Conservation (phyloP, 2,113 vertebrate species). For the Ageneiosus marmoratus region DNA sequence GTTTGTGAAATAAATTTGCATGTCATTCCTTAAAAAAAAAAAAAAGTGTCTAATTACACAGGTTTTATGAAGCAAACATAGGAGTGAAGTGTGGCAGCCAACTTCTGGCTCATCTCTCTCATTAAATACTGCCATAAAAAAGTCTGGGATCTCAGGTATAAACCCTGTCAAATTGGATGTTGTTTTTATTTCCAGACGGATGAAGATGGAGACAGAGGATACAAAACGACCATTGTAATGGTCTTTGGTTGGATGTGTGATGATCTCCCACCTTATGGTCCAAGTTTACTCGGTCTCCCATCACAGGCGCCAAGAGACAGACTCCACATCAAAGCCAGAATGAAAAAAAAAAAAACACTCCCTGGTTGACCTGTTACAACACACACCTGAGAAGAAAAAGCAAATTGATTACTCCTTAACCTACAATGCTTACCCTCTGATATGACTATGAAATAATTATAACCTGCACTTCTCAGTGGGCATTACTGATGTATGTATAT, state of each 20-base stretch:
- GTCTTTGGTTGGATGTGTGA: constrained; percentile 63
- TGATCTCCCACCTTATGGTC: constrained; percentile 56
- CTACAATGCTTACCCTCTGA: constrained; percentile 24
- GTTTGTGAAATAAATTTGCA: constrained; percentile 23
- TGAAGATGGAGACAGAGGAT: constrained; percentile 62
- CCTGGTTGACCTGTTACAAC: constrained; percentile 49
- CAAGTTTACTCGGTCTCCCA: constrained; percentile 42
- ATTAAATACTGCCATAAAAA: constrained; percentile 49
- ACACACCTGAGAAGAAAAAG: constrained; percentile 50
- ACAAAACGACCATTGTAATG: constrained; percentile 67
- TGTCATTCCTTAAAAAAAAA: constrained; percentile 19
- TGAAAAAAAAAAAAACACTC: neutral
- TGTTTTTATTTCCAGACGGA: constrained; percentile 66
- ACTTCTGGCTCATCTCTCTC: constrained; percentile 24
- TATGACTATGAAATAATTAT: constrained; percentile 45
- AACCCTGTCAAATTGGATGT: constrained; percentile 59
- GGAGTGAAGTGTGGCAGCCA: constrained; percentile 11
- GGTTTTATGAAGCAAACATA: constrained; percentile 19
- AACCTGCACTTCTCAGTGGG: constrained; percentile 42
- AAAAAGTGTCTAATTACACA: constrained; percentile 21
- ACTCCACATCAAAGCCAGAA: constrained; percentile 55
- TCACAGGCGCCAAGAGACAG: constrained; percentile 43
- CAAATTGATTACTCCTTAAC: constrained; percentile 46
- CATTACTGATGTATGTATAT: constrained; percentile 60
- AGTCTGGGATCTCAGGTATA: constrained; percentile 61